These are phyloP conservation scores for Tipula helvola DNA, from an alignment of 2,888 invertebrate species.

Conservation along the genomic window DNA sequence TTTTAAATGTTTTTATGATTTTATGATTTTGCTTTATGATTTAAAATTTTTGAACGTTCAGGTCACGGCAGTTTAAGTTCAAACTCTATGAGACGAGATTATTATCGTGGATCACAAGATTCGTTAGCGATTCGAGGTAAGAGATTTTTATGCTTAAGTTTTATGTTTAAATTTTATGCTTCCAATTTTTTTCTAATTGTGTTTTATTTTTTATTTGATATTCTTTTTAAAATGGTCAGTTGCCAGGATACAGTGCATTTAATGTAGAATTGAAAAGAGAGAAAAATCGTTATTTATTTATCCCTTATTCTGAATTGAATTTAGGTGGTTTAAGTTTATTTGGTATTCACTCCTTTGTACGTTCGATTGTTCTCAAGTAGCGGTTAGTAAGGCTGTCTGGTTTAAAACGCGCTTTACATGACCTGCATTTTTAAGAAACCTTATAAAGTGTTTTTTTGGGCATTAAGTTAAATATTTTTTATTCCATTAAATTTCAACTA, in stretches of 20 bases:
- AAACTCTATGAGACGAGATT: conserved; percentile 72
- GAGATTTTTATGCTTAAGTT: conserved; percentile 12
- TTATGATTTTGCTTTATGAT: conserved; percentile 21
- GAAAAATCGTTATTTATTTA: no score
- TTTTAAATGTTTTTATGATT: conserved; percentile 13
- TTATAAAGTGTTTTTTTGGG: no score
- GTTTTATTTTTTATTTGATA: neutral
- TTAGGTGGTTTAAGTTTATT: no score
- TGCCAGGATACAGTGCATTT: neutral
- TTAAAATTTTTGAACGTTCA: conserved; percentile 22
- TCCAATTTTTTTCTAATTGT: neutral
- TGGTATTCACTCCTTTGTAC: no score
- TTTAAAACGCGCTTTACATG: no score
- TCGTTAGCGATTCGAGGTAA: conserved; percentile 72
- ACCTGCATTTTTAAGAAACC: no score
- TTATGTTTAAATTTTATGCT: neutral
- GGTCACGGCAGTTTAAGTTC: conserved; percentile 37
- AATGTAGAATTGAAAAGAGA: no score
- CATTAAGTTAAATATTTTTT: no score
- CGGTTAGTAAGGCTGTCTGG: no score
- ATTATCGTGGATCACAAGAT: conserved; percentile 86
- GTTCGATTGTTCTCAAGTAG: no score
- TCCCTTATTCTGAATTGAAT: no score
- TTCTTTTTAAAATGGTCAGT: neutral
- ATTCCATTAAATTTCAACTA: no score